Evolutionary conservation across 2,888 invertebrate genomes (phyloP).

Genomic region (Proisotoma minuta): DNA sequence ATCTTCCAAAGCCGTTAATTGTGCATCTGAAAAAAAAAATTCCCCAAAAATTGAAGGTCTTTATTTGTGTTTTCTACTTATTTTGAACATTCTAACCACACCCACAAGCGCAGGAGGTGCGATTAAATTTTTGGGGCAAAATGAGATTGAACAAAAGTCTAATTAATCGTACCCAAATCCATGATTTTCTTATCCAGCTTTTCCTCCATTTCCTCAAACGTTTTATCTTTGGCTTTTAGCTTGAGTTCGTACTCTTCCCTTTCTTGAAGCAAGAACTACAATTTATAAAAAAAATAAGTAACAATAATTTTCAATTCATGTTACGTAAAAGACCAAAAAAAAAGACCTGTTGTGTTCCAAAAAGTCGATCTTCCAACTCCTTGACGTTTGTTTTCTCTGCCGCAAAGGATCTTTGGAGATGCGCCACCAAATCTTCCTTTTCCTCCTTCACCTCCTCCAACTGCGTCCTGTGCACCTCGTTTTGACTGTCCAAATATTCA

Average conservation of each 20-base stretch:
- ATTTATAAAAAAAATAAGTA: neutral
- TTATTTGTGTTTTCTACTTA: neutral
- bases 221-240: conserved; percentile 33
- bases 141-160: neutral
- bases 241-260: conserved; percentile 33
- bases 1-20: conserved; percentile 45
- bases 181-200: conserved; percentile 41
- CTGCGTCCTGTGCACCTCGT: conserved; percentile 42
- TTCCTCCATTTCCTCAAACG: conserved; percentile 39
- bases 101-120: no score
- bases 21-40: conserved; percentile 29
- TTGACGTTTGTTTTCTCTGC: conserved; percentile 42
- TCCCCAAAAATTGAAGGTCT: neutral
- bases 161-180: conserved; percentile 34
- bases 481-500: conserved; percentile 44
- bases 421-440: conserved; percentile 43
- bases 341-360: conserved; percentile 41
- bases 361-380: conserved; percentile 46
- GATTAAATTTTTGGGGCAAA: no score
- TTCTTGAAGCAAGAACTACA: conserved; percentile 41
- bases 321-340: neutral
- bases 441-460: conserved; percentile 40
- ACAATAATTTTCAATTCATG: neutral
- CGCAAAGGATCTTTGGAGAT: conserved; percentile 34
- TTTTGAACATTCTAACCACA: neutral